A percentile compares a stretch with the other conserved stretches of the same genome.
Evolutionary conservation across 2,113 vertebrate species (phyloP).

Genomic region (Actenoides hombroni): DNA sequence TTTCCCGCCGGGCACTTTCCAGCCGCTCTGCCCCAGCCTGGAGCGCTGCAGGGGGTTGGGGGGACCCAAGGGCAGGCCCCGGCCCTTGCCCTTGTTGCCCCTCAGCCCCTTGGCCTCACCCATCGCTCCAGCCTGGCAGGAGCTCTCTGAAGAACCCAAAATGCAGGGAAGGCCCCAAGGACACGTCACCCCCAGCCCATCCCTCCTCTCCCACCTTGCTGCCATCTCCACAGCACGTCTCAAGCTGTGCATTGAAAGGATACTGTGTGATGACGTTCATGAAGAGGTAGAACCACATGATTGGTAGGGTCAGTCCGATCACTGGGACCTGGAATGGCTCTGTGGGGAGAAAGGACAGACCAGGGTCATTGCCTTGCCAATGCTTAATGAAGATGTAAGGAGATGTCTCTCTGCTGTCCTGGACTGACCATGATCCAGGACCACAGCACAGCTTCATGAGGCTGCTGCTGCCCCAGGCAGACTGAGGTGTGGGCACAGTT

Average conservation of each 20-base stretch:
- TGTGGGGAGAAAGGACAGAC: slow-evolving; percentile 52
- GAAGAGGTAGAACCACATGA: slow-evolving; percentile 95
- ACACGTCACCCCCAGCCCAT: accelerated
- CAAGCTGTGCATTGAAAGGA: slow-evolving; percentile 74
- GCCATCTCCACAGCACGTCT: accelerated
- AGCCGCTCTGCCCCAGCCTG: not conserved
- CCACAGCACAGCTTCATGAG: not conserved
- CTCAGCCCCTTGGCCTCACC: not conserved
- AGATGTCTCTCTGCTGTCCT: not conserved
- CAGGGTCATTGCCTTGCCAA: not conserved
- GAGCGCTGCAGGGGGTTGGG: not conserved
- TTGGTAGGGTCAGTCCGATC: slow-evolving; percentile 78
- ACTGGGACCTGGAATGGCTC: slow-evolving; percentile 81
- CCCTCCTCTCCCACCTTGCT: not conserved
- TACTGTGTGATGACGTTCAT: slow-evolving; percentile 97
- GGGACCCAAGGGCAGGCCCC: not conserved
- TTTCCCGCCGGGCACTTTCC: too few species aligned
- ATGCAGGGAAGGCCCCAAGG: not conserved
- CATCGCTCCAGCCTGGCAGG: not conserved
- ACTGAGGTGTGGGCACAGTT: not conserved
- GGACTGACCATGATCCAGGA: accelerated
- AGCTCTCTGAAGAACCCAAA: not conserved
- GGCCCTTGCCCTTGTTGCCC: not conserved
- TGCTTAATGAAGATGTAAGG: not conserved
- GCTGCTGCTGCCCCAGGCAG: not conserved